Percentiles rank a stretch among this genome's conserved stretches.
Conservation (phyloP, 64 coral and sea anemone species). For the Pachyseris speciosa region DNA sequence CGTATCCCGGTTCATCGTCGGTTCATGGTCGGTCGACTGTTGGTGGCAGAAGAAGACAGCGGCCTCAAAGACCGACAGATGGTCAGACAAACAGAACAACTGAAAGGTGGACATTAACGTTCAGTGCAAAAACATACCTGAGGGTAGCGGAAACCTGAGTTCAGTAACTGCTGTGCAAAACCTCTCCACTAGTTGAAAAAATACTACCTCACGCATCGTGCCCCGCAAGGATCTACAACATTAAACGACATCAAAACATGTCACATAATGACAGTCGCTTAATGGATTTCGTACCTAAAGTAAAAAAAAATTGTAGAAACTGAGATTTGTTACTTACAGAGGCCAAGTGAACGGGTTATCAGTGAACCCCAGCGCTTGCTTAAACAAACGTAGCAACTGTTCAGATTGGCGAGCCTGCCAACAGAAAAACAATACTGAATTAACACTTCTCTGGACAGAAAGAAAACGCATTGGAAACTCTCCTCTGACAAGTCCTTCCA, state of each 20-base stretch:
- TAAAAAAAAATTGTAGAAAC: not conserved
- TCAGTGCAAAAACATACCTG: conserved; percentile 40
- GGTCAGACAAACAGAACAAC: not conserved
- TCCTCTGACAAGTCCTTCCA: too few relatives aligned
- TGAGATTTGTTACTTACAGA: conserved; percentile 59
- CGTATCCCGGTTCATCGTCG: too few relatives aligned
- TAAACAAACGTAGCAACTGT: conserved; percentile 77
- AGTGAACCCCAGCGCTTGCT: conserved; percentile 79
- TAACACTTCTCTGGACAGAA: not conserved
- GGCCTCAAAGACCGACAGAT: not conserved
- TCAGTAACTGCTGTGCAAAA: conserved; percentile 71
- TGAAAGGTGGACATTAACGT: not conserved
- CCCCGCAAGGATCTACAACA: conserved; percentile 65
- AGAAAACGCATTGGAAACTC: not conserved
- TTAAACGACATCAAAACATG: not conserved
- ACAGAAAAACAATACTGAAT: not conserved
- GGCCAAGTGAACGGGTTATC: conserved; percentile 66
- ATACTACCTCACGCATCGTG: conserved; percentile 80
- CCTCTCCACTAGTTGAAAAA: conserved; percentile 88
- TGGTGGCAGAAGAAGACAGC: too few relatives aligned
- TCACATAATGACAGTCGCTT: too few relatives aligned
- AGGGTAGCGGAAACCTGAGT: conserved; percentile 75
- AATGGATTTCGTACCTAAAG: not conserved
- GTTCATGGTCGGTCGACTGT: too few relatives aligned
- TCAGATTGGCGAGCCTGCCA: conserved; percentile 60